These are phyloP conservation scores for Vidua macroura DNA, from an alignment of 2,113 vertebrate species.

Conservation along the genomic window DNA sequence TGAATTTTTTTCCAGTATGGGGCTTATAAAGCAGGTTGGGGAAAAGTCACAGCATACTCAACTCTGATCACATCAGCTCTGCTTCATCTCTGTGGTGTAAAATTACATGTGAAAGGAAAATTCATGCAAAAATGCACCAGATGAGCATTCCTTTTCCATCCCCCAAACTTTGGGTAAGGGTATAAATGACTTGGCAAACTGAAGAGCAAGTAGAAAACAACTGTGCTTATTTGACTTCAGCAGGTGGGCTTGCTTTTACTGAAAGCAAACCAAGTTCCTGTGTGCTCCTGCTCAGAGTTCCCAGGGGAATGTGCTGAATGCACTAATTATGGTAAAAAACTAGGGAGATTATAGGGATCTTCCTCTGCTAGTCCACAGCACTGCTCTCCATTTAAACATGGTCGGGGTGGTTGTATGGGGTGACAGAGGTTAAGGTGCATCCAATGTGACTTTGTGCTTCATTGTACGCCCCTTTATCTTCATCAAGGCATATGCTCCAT, in stretches of 20 bases:
- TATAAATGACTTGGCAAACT: background rate
- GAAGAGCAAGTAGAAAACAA: background rate
- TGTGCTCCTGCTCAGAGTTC: background rate
- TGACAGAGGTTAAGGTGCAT: background rate
- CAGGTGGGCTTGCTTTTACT: background rate
- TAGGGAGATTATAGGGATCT: background rate
- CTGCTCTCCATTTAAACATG: background rate
- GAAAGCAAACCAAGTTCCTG: background rate
- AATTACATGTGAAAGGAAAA: background rate
- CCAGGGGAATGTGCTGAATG: background rate
- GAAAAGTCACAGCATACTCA: background rate
- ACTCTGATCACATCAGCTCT: background rate
- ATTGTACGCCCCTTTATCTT: background rate
- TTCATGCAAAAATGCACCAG: background rate
- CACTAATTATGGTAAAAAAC: background rate
- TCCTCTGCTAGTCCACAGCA: background rate
- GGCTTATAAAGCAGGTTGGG: background rate
- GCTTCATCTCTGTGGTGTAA: background rate
- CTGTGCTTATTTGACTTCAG: background rate
- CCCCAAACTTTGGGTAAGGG: background rate
- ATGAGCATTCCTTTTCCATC: background rate
- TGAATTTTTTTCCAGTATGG: background rate
- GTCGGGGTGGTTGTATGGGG: rapidly evolving
- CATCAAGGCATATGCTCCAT: rapidly evolving
- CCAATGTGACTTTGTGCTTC: background rate